A percentile compares a stretch with the other conserved stretches of the same genome.
These are phyloP conservation scores for Panopea generosa DNA, from an alignment of 2,888 invertebrate genomes.

Conservation along the genomic window DNA sequence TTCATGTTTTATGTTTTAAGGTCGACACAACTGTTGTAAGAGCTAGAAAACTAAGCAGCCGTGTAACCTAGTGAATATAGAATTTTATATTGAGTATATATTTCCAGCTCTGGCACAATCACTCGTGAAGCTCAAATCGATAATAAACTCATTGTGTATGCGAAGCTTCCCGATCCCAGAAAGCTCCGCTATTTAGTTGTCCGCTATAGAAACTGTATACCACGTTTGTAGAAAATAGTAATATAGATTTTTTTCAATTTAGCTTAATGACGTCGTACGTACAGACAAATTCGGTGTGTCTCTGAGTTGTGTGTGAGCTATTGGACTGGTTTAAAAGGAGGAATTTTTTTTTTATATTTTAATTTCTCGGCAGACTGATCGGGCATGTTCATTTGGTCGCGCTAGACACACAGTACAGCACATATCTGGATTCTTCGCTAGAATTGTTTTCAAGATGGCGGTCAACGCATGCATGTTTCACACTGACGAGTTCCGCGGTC, in stretches of 20 bases:
- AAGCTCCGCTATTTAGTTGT: conserved; percentile 23
- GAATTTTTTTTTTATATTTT: no score
- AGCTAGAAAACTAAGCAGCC: neutral
- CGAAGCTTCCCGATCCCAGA: conserved; percentile 28
- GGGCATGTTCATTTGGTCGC: no score
- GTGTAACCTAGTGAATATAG: conserved; percentile 4
- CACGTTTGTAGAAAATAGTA: conserved; percentile 4
- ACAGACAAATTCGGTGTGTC: neutral
- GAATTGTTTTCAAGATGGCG: conserved; percentile 35
- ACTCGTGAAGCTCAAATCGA: conserved; percentile 20
- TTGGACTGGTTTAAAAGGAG: no score
- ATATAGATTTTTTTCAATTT: neutral
- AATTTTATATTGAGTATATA: conserved; percentile 12
- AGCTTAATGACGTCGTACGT: neutral
- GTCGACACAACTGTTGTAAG: no score
- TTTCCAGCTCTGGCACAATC: conserved; percentile 7
- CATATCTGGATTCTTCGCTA: neutral
- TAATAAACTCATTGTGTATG: conserved; percentile 49
- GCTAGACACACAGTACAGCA: no score
- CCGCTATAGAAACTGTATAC: conserved; percentile 23
- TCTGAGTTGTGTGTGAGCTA: no score
- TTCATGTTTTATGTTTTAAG: no score
- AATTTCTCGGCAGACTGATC: no score
- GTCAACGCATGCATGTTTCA: conserved; percentile 22
- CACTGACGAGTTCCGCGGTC: conserved; percentile 22